Conservation (phyloP, 1,140 invertebrate species). For the Drosophila nannoptera region DNA sequence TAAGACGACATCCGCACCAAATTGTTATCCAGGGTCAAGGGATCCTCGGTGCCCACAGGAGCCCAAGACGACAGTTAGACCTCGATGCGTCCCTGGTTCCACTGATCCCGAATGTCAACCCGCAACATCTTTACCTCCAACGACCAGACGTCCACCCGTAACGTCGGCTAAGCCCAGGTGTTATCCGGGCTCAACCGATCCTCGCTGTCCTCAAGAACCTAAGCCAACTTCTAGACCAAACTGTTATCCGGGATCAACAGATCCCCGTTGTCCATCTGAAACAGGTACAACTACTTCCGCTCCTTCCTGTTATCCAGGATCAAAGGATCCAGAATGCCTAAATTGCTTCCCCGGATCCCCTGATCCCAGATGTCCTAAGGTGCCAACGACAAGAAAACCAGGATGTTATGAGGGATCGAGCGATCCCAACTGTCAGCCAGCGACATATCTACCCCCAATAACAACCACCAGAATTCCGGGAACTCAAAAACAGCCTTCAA, state of each 20-base stretch:
- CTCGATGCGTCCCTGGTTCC: slow-evolving; percentile 56
- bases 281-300: neutral
- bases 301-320: slow-evolving; percentile 46
- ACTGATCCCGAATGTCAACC: slow-evolving; percentile 72
- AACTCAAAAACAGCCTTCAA: slow-evolving; percentile 32
- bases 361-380: slow-evolving; percentile 70
- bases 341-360: slow-evolving; percentile 68
- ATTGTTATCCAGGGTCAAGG: slow-evolving; percentile 41
- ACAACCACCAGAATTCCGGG: slow-evolving; percentile 43
- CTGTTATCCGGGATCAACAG: neutral
- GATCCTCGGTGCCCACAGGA: slow-evolving; percentile 29
- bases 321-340: slow-evolving; percentile 31
- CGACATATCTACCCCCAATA: slow-evolving; percentile 35
- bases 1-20: slow-evolving; percentile 41
- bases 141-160: slow-evolving; percentile 59
- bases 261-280: neutral
- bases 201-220: neutral
- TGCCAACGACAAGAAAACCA: slow-evolving; percentile 74
- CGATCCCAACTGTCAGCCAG: slow-evolving; percentile 42
- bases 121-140: slow-evolving; percentile 8
- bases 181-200: neutral
- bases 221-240: neutral
- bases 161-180: slow-evolving; percentile 58
- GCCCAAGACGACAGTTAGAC: slow-evolving; percentile 40
- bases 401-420: slow-evolving; percentile 35